These are phyloP conservation scores for Phaethornis superciliosus DNA, from an alignment of 2,113 vertebrate genomes.

Conservation along the genomic window DNA sequence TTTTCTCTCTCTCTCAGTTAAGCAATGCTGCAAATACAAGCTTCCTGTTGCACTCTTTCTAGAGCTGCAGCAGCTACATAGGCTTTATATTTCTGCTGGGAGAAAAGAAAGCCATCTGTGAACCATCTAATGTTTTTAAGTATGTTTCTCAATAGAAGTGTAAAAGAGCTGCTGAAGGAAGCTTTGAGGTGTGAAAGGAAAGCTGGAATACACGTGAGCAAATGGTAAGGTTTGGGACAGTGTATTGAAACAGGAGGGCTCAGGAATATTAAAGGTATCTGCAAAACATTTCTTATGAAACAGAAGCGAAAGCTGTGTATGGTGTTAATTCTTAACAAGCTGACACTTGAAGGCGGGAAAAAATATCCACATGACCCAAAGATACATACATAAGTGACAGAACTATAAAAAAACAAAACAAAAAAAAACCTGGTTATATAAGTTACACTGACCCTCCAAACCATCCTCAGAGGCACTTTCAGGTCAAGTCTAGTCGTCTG, in stretches of 20 bases:
- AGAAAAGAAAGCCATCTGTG: not conserved
- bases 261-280: not conserved
- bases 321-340: not conserved
- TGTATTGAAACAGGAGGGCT: not conserved
- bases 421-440: not conserved
- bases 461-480: not conserved
- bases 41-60: not conserved
- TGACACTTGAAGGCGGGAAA: not conserved
- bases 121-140: not conserved
- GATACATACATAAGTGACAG: not conserved
- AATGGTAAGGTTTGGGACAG: not conserved
- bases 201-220: not conserved
- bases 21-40: accelerated
- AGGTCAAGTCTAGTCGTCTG: not conserved
- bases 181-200: not conserved
- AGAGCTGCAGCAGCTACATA: not conserved
- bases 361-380: not conserved
- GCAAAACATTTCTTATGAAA: not conserved
- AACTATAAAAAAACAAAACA: not conserved
- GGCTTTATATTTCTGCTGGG: not conserved
- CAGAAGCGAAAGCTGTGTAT: not conserved
- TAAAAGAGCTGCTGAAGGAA: not conserved
- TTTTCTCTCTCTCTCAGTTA: not conserved
- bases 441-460: not conserved
- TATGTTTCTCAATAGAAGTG: not conserved